Conservation (phyloP, 2,797 vertebrate species). For the Tapirus indicus region DNA sequence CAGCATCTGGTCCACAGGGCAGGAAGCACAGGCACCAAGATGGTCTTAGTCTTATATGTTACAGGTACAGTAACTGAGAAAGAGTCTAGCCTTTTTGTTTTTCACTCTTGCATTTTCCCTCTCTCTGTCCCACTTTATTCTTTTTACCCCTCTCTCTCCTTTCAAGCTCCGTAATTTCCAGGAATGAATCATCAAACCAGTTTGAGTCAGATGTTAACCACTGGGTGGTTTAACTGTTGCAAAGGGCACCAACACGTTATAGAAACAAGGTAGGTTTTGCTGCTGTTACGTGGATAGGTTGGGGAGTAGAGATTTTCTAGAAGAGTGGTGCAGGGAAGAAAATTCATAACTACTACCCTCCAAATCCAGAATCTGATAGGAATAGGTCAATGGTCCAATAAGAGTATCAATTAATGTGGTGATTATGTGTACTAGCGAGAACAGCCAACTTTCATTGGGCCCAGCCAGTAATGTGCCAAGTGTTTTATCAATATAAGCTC, state of each 20-base stretch:
- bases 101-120: background rate
- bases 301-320: background rate
- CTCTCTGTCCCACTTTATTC: background rate
- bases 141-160: background rate
- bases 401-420: background rate
- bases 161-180: background rate
- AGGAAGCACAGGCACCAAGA: background rate
- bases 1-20: background rate
- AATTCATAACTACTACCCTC: background rate
- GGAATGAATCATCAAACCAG: background rate
- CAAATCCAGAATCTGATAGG: conserved; percentile 6
- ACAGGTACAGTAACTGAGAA: background rate
- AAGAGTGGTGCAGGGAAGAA: background rate
- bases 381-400: background rate
- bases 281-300: background rate
- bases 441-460: background rate
- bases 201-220: background rate
- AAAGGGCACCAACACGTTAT: background rate
- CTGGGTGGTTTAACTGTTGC: background rate
- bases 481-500: background rate
- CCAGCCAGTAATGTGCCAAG: background rate
- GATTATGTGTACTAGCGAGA: background rate
- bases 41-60: background rate
- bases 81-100: background rate
- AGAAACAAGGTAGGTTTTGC: background rate